Evolutionary conservation across 1,140 invertebrate genomes (phyloP), one percentile per base, ranked within the genome.

Genomic region (Ceratosolen fusciceps): DNA sequence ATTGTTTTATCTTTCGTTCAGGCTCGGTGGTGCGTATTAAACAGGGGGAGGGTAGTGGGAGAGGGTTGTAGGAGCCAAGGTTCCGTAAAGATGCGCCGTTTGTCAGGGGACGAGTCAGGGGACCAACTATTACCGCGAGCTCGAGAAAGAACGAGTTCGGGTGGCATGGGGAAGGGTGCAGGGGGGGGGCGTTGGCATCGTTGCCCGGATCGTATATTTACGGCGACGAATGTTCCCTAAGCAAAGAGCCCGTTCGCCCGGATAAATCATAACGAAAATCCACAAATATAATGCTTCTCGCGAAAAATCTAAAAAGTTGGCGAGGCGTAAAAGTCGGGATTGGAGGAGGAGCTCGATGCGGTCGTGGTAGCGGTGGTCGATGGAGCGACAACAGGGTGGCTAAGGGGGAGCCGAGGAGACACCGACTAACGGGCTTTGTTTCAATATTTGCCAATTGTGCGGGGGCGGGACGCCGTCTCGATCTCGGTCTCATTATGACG

Each of bases 91-190:
- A 81, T 77, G 82, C 79, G 85, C 85, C 82, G 86, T 87, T 87
- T 87, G 84, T 87, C 86, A 87, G 82, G 81, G 83, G 83, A 85
- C 84, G 83, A 79, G 2, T n/a, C 1, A n/a, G n/a, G n/a, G n/a
- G n/a, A n/a, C n/a, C n/a, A n/a, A n/a, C n/a, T n/a, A n/a, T n/a
- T n/a, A n/a, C n/a, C n/a, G n/a, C n/a, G n/a, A n/a, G n/a, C n/a
- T n/a, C 24, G 10, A 71, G 26, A n/a, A 52, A 24, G 26, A 56
- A 37, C 49, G 34, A 26, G 70, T 37, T 19, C 8, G 1, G 60
- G 39, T 21, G 37, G 19, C 1, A 24, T 2, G 34, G 31, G 0
- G 29, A 16, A 0, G n/a, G 58, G 16, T 34, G 24, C 7, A 0
- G 56, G 2, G 7, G 0, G 24, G 26, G 8, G 14, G 37, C 37